A percentile compares a stretch with the other conserved stretches of the same genome.
Conservation (phyloP, 2,888 invertebrate genomes). For the Pachliopta kotzebuea region DNA sequence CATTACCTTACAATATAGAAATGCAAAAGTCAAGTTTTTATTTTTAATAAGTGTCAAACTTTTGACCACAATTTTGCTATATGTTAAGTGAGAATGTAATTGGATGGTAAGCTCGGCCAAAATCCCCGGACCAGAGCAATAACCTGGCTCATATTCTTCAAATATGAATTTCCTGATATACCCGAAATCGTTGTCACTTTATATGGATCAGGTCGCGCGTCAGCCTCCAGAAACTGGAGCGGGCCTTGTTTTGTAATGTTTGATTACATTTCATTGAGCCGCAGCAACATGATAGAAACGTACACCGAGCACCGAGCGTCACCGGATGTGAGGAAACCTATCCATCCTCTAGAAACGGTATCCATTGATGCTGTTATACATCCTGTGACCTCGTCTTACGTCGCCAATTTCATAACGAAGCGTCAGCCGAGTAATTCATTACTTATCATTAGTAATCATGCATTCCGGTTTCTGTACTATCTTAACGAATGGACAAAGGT, state of each 20-base stretch:
- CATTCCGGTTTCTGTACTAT: neutral
- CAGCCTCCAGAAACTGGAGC: slow-evolving; percentile 44
- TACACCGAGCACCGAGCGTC: slow-evolving; percentile 11
- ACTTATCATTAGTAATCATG: slow-evolving; percentile 8
- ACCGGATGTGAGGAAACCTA: slow-evolving; percentile 22
- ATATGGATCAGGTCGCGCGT: slow-evolving; percentile 36
- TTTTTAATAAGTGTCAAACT: too few species aligned
- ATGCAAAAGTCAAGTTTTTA: too few species aligned
- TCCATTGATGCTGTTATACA: slow-evolving; percentile 23
- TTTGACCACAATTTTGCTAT: too few species aligned
- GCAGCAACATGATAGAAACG: slow-evolving; percentile 21
- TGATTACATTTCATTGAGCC: slow-evolving; percentile 55
- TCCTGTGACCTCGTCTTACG: slow-evolving; percentile 23
- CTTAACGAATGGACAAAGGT: too few species aligned
- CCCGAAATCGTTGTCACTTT: slow-evolving; percentile 18
- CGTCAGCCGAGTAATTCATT: slow-evolving; percentile 20
- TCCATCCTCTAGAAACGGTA: slow-evolving; percentile 17
- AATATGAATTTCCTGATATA: too few species aligned
- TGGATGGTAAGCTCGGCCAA: too few species aligned
- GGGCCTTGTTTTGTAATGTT: slow-evolving; percentile 48
- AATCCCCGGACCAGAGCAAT: too few species aligned
- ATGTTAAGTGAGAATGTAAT: too few species aligned
- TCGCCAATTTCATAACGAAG: slow-evolving; percentile 15
- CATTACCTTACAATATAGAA: too few species aligned
- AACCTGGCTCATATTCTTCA: too few species aligned